Base-by-base conservation (phyloP, 2,113 vertebrate genomes). In the Thunnus thynnus region DNA sequence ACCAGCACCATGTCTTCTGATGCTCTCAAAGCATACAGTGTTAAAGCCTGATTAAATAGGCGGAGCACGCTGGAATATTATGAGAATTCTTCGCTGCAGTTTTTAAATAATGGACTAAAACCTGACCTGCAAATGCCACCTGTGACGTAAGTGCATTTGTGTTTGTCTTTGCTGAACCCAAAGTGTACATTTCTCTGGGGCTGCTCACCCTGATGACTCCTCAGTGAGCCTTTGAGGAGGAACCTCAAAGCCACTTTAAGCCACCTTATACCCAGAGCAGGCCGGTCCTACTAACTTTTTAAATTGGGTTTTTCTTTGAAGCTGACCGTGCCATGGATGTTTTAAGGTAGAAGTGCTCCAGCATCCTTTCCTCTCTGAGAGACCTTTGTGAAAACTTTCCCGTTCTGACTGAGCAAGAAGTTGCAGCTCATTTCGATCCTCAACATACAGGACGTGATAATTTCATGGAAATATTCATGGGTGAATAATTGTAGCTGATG, bases 281-380 rank as follows among this genome's bases (percentile, higher is more conserved):
- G 61, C 25, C n/a, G 58, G 22, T 36, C 30, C 27, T n/a, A 3
- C 55, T 47, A 73, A 82, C 77, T 80, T 87, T 85, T 91, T 64
- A 80, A 84, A 83, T 79, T 50, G n/a, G 46, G 64, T 78, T 89
- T 76, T 87, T 54, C 71, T 86, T 82, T 83, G 75, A 76, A 78
- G 60, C 79, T 58, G 74, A 69, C 74, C 47, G 55, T 73, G 80
- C 44, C n/a, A 16, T 56, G 14, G 17, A 80, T 68, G 61, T 32
- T 44, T 14, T 14, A 51, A 67, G 67, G 27, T 41, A 50, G 50
- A 44, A 30, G 46, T 14, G 32, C 72, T 74, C 50, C 22, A 14
- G 32, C 54, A 30, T 51, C 51, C 18, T 20, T 3, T 20, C 55
- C 27, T 64, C 54, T 44, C 9, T 48, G 22, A 69, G 27, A 77